Base-by-base conservation (phyloP, 2,888 invertebrate genomes). In the Synanthedon formicaeformis region DNA sequence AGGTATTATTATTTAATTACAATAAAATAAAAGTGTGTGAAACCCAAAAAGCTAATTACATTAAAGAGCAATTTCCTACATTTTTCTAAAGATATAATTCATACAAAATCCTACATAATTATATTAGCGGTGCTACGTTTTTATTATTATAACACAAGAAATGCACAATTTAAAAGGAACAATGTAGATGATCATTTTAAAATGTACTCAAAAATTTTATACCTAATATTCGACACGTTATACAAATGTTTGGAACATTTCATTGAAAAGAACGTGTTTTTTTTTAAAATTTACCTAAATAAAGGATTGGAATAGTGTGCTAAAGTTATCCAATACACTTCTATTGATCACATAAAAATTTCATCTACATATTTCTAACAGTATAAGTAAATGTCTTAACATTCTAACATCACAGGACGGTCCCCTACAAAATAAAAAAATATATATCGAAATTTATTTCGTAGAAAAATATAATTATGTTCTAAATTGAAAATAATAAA, bases 331-430 rank as follows among this genome's bases (percentile, higher is more conserved):
- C 27, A 34, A 34, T 34, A 34, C 34, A 34, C 10, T 34, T 34
- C 3, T 10, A 34, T 34, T 10, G 34, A 34, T 10, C 34, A 34
- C 10, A 34, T 34, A 34, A 34, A 34, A 34, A 10, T 34, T 34
- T 34, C 34, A 34, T 8, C 34, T 34, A 34, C 34, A 34, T 34
- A 34, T 34, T 34, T 34, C 6, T 34, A 34, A 34, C 10, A 34
- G 8, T 10, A 34, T 23, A 18, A 18, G 16, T 16, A 16, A 23
- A 23, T 8, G 27, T 60, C 58, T 64, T 73, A 73, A 62, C 59
- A 61, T 34, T 34, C 64, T 73, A 75, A 67, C 71, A 75, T 74
- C 74, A 75, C 75, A 75, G 71, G 66, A 63, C 63, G 62, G 63
- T 61, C 65, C 64, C 62, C 62, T 60, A 64, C 23, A 53, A 54